Evolutionary conservation across 1,140 invertebrate species (phyloP).

Genomic region (Danaus plexippus): DNA sequence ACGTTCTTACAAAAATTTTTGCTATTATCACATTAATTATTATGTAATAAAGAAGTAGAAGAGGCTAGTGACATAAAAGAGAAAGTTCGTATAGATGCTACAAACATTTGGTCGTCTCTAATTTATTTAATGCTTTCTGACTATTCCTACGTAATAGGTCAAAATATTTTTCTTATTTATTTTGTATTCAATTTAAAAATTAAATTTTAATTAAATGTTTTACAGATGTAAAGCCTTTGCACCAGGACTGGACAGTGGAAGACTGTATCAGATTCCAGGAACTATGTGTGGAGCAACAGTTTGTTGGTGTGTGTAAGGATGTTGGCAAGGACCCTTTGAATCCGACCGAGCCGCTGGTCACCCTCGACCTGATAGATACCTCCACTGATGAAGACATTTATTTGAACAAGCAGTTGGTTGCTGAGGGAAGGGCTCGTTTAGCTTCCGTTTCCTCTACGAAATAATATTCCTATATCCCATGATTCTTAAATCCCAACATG

Average conservation of each 20-base stretch:
- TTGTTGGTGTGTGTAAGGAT: slow-evolving; percentile 71
- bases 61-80: too few species aligned
- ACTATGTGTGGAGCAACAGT: slow-evolving; percentile 71
- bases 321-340: slow-evolving; percentile 64
- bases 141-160: background rate
- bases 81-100: too few species aligned
- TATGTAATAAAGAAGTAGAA: too few species aligned
- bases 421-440: slow-evolving; percentile 66
- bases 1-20: too few species aligned
- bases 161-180: background rate
- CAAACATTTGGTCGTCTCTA: too few species aligned
- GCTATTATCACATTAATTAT: too few species aligned
- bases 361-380: slow-evolving; percentile 73
- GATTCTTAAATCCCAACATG: too few species aligned
- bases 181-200: background rate
- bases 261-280: slow-evolving; percentile 74
- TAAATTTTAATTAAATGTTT: slow-evolving; percentile 9
- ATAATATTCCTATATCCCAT: too few species aligned
- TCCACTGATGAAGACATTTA: slow-evolving; percentile 69
- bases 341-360: slow-evolving; percentile 65
- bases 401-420: slow-evolving; percentile 67
- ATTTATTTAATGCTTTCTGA: too few species aligned
- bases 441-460: slow-evolving; percentile 28
- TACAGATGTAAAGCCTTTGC: slow-evolving; percentile 71
- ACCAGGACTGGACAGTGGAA: slow-evolving; percentile 74